A percentile compares a stretch with the other conserved stretches of the same genome.
Conservation (phyloP, 2,797 vertebrate species). For the Gila robusta region DNA sequence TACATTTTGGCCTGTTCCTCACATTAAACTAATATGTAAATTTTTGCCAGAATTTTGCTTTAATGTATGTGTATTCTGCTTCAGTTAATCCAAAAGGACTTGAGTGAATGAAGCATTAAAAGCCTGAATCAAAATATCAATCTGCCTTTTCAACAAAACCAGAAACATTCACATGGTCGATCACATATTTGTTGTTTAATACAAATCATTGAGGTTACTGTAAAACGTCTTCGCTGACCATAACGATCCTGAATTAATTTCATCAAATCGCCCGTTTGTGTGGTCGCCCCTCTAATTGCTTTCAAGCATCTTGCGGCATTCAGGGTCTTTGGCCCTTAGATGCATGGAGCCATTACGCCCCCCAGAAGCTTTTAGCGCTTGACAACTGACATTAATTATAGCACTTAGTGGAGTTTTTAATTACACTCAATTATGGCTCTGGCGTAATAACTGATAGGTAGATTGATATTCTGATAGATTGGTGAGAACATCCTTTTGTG, state of each 20-base stretch:
- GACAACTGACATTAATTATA: constrained; percentile 85
- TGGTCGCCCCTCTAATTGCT: constrained; percentile 56
- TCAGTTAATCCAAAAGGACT: neutral
- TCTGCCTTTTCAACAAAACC: neutral
- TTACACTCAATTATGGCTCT: constrained; percentile 79
- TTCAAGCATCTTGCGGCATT: constrained; percentile 64
- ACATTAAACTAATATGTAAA: too few species aligned
- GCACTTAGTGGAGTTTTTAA: constrained; percentile 81
- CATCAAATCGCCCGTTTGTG: constrained; percentile 45
- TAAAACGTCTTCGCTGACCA: neutral
- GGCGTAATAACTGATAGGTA: constrained; percentile 81
- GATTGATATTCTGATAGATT: constrained; percentile 80
- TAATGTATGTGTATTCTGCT: neutral
- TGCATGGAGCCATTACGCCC: constrained; percentile 72
- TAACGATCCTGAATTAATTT: constrained; percentile 13
- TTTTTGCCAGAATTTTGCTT: too few species aligned
- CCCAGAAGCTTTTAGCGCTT: constrained; percentile 70
- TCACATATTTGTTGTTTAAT: neutral
- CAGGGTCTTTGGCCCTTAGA: constrained; percentile 67
- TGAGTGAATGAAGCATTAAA: neutral
- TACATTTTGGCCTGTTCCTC: too few species aligned
- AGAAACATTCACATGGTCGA: neutral
- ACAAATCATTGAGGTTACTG: neutral
- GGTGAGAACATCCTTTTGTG: constrained; percentile 73
- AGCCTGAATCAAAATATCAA: neutral